Base-by-base conservation (phyloP, 2,888 invertebrate species). In the Aspidiotus rigidus region DNA sequence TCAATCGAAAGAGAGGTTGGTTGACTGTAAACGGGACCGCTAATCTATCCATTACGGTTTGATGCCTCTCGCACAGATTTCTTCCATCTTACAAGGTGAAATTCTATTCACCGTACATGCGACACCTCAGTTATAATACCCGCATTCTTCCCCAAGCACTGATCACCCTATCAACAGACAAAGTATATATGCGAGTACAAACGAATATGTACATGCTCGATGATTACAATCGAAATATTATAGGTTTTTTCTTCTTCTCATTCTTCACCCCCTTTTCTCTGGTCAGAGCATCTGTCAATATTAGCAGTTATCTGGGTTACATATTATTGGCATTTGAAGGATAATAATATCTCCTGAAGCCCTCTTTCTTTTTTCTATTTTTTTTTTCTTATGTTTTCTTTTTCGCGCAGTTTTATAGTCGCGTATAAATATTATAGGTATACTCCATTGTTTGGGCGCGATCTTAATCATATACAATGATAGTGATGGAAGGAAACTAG, bases 281-380 rank as follows among this genome's bases (percentile, higher is more conserved):
- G 44, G 63, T 16, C 16, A 28, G 28, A 16, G 39, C 63, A 63
- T 63, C 63, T 63, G 63, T 63, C 63, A 63, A 28, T 63, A 63
- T 53, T 63, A 63, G 53, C 63, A 63, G 63, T 39, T 53, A 63
- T 63, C 63, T 63, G 16, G 63, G 63, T 63, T 63, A 63, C 63
- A 53, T 44, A 63, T 28, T 28, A 28, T 63, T 63, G 63, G 53
- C 63, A 63, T 59, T 59, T 59, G 28, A 59, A 59, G 39, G 28
- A 59, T 59, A 28, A 39, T 39, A 13, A 16, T 13, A 59, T 62
- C 62, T 42, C 42, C 13, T 49, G 8, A 17, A n/a, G 7, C 41
- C 13, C 13, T 62, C 41, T 42, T 13, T 39, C 17, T 16, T 44
- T 13, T 44, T 62, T 42, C 10, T 7, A 11, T 42, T 15, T 62